Percentiles rank a stretch among this genome's conserved stretches.
These are phyloP conservation scores for Dryoscopus gambensis DNA, from an alignment of 2,113 vertebrate genomes.

Conservation along the genomic window DNA sequence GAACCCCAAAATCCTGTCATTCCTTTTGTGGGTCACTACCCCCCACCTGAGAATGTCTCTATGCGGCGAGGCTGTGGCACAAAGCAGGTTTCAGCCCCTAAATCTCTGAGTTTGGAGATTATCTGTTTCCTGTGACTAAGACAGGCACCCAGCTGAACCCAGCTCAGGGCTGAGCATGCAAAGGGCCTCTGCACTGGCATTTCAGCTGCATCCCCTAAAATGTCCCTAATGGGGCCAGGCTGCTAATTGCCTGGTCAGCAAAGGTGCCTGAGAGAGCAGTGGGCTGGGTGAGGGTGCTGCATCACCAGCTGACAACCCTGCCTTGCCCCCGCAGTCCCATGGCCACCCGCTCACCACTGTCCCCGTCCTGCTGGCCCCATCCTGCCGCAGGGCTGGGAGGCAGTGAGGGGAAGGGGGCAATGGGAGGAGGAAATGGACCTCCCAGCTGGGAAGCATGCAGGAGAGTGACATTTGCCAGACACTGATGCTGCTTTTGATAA, in stretches of 20 bases:
- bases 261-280: not conserved
- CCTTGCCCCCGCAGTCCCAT: not conserved
- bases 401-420: not conserved
- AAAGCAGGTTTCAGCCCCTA: not conserved
- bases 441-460: not conserved
- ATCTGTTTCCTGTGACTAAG: not conserved
- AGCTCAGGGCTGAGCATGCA: not conserved
- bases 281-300: not conserved
- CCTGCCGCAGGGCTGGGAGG: not conserved
- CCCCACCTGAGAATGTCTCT: not conserved
- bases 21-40: not conserved
- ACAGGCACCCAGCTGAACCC: fast-evolving
- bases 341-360: fast-evolving
- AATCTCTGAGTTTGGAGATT: not conserved
- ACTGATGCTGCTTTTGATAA: conserved; percentile 31
- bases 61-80: not conserved
- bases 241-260: not conserved
- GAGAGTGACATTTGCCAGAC: conserved; percentile 48
- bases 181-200: not conserved
- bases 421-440: conserved; percentile 1
- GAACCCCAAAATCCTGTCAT: not conserved
- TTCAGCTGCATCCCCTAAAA: not conserved
- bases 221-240: not conserved
- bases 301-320: fast-evolving
- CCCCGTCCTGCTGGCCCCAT: not conserved